phyloP scores from a whole-genome alignment of 2,888 invertebrate species.

The Leptopilina drosophilae region DNA sequence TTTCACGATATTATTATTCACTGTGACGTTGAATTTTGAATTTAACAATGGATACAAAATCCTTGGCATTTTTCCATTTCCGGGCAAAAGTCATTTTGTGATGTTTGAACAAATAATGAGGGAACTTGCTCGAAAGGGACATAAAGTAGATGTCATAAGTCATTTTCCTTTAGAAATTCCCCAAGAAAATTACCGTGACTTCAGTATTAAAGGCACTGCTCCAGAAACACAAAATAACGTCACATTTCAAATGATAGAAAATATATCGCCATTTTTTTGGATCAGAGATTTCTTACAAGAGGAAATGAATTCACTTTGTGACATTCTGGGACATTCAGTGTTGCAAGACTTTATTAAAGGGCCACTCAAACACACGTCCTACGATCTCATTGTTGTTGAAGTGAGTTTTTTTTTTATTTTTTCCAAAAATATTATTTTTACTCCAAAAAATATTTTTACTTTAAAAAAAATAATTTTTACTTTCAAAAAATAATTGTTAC shows the following conservation, averaged over 20 bases:
- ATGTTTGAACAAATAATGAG: conserved; percentile 75
- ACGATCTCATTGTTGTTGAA: conserved; percentile 66
- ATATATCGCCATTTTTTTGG: background rate
- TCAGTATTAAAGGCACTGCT: conserved; percentile 52
- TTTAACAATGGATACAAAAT: conserved; percentile 66
- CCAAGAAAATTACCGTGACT: conserved; percentile 68
- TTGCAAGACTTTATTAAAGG: conserved; percentile 59
- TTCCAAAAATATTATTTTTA: too few relatives aligned
- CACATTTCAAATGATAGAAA: background rate
- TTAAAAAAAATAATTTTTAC: background rate
- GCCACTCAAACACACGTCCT: conserved; percentile 65
- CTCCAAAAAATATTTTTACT: too few relatives aligned
- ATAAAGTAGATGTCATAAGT: conserved; percentile 73
- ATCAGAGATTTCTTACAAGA: background rate
- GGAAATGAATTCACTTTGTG: conserved; percentile 53
- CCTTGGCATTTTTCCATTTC: conserved; percentile 75
- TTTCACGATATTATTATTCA: background rate
- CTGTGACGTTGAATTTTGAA: background rate
- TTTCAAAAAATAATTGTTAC: too few relatives aligned
- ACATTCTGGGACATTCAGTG: conserved; percentile 52
- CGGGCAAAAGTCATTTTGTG: conserved; percentile 76
- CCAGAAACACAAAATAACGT: conserved; percentile 2
- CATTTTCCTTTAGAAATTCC: conserved; percentile 67
- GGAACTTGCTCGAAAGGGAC: conserved; percentile 75
- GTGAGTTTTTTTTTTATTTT: conserved; percentile 49